Conservation (phyloP, 2,113 vertebrate species). For the Petaurus breviceps region DNA sequence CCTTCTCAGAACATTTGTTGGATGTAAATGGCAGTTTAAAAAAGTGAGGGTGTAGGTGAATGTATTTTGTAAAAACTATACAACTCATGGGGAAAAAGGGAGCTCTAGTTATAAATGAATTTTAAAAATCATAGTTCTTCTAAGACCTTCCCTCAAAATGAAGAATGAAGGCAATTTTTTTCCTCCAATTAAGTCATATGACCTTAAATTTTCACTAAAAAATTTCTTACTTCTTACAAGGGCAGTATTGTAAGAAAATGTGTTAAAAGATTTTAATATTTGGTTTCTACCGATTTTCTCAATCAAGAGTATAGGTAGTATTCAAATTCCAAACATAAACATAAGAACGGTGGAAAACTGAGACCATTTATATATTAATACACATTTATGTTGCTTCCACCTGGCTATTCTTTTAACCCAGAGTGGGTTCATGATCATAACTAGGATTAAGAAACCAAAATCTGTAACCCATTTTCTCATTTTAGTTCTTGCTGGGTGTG, state of each 20-base stretch:
- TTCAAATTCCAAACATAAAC: neutral
- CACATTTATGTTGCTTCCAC: neutral
- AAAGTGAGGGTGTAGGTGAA: neutral
- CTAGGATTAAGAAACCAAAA: neutral
- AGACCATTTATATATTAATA: slow-evolving; percentile 39
- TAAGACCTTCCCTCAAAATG: slow-evolving; percentile 44
- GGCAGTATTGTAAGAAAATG: slow-evolving; percentile 18
- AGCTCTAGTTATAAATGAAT: slow-evolving; percentile 45
- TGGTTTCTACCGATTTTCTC: slow-evolving; percentile 6
- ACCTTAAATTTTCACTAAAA: slow-evolving; percentile 35
- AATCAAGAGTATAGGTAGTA: slow-evolving; percentile 31
- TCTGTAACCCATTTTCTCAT: slow-evolving; percentile 20
- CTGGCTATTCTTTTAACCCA: slow-evolving; percentile 9
- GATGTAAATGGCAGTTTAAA: neutral
- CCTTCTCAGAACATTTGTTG: slow-evolving; percentile 8
- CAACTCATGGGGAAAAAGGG: neutral
- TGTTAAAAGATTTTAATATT: neutral
- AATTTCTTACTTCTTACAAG: slow-evolving; percentile 35
- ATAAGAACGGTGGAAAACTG: neutral
- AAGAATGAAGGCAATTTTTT: slow-evolving; percentile 31
- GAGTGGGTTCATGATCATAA: slow-evolving; percentile 35
- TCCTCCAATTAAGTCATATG: neutral
- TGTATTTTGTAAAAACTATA: slow-evolving; percentile 26
- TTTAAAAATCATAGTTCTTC: slow-evolving; percentile 12
- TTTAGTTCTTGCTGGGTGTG: slow-evolving; percentile 15